Evolutionary conservation across 2,797 vertebrate species (phyloP), one percentile per base, ranked within the genome.

Genomic region (Gymnoscopelus microlampas): DNA sequence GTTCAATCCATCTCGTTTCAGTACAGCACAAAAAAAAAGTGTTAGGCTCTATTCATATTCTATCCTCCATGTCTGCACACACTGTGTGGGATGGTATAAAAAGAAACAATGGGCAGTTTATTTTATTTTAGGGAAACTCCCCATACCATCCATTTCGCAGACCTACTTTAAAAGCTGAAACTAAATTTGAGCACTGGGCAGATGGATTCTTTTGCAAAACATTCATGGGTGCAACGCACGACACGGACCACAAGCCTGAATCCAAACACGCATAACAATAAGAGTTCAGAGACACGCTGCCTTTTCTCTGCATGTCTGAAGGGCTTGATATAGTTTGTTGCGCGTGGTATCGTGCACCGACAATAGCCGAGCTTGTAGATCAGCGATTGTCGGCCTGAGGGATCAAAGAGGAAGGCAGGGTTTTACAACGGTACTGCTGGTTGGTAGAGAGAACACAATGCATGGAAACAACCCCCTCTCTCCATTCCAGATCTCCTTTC

Each of bases 181-280:
- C 66, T 68, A 71, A 55, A 80, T 68, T 32, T 63, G 53, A 68
- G 65, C 55, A 78, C 23, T 60, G 78, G 60, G 65, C 10, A 39
- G 61, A 67, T 58, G 23, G 69, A 62, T 76, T 44, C 8, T 44
- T 10, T 70, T 66, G 53, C 77, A 81, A 84, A 50, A 48, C 47
- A 54, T 60, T 44, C 26, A 74, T 61, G 2, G 59, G 67, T 66
- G 64, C 66, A 8, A 56, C 56, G 68, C 73, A 44, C 39, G 74
- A 81, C 71, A 71, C 69, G 86, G 53, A 84, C 79, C 84, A 53
- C 87, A 81, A 85, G 63, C 76, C 82, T 81, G 81, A 85, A 86
- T 44, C 23, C 78, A 86, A 85, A 87, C 72, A 69, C 63, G 15
- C 1, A 32, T 51, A 80, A 71, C 77, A 84, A 74, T 80, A 76